Evolutionary conservation across 1,140 invertebrate genomes (phyloP).

Genomic region (Leptinotarsa defecta): DNA sequence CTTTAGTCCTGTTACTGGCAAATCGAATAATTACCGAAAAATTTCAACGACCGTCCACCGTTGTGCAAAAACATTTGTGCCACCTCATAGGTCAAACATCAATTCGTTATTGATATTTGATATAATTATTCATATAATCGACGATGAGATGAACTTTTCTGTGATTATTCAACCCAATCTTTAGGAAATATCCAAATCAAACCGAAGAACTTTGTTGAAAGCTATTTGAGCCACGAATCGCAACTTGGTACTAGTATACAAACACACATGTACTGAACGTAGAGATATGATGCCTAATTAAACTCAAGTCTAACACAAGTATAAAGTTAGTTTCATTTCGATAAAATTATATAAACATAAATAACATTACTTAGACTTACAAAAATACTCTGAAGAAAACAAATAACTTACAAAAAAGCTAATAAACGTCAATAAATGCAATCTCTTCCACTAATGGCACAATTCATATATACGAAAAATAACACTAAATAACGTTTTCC

Average conservation of each 20-base stretch:
- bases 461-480: conserved; percentile 34
- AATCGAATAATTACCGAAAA: conserved; percentile 11
- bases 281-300: conserved; percentile 19
- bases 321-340: conserved; percentile 27
- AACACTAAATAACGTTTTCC: conserved; percentile 20
- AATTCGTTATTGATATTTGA: background rate
- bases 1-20: background rate
- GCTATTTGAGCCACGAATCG: conserved; percentile 38
- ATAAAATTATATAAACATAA: conserved; percentile 44
- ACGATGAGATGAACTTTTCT: background rate
- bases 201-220: conserved; percentile 11
- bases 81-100: background rate
- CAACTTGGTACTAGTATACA: conserved; percentile 35
- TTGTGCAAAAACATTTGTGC: background rate
- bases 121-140: background rate
- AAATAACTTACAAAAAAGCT: conserved; percentile 41
- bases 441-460: conserved; percentile 42
- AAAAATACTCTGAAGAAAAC: conserved; percentile 41
- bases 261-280: conserved; percentile 35
- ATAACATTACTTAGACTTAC: conserved; percentile 43
- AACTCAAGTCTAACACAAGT: conserved; percentile 3
- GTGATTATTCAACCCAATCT: background rate
- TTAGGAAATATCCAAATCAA: background rate
- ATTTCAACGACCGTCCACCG: background rate
- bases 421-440: conserved; percentile 39